Evolutionary conservation across 2,888 invertebrate species (phyloP), one percentile per base, ranked within the genome.

Genomic region (Teleogryllus oceanicus): DNA sequence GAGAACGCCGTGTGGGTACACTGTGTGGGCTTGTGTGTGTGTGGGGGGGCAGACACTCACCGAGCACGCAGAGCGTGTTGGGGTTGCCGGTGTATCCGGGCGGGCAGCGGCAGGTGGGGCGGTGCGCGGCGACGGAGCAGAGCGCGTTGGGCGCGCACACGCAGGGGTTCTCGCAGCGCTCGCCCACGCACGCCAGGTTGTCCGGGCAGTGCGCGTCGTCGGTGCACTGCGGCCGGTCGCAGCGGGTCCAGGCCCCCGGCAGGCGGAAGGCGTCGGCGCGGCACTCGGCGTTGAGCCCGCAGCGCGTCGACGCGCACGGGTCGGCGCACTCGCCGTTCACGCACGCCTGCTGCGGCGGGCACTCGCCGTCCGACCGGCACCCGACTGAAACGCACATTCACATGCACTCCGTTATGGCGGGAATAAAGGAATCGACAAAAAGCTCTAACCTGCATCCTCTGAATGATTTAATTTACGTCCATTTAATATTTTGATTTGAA

Each of bases 281-380:
- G 84, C 96, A 96, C 50, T 91, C 88, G n/a, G 96, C 95, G 82
- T 94, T 93, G 0, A 87, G 83, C 24, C 96, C 96, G 84, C 96
- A 96, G 79, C 94, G 94, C 0, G 94, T 92, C 83, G 92, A 92
- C 2, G 90, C 87, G 84, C 96, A 96, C 2, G 95, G 93, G 86
- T 95, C 92, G 16, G 92, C 88, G 85, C 96, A 96, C 85, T 94
- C 91, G 81, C 92, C 91, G 85, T 95, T 93, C 83, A 96, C 91
- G 85, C 96, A 96, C 49, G 94, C 93, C 87, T 95, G 93, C 76
- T 91, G 92, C 78, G 93, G 89, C 10, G 94, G 92, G 86, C 97
- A 97, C 83, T 96, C 96, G 79, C 92, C 92, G 85, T 96, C 94
- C 78, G 92, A 92, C 84, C 94, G 92, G 85, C 97, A 97, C 84